These are phyloP conservation scores for Aphelocoma californica DNA, from an alignment of 2,797 vertebrate species.

Conservation along the genomic window DNA sequence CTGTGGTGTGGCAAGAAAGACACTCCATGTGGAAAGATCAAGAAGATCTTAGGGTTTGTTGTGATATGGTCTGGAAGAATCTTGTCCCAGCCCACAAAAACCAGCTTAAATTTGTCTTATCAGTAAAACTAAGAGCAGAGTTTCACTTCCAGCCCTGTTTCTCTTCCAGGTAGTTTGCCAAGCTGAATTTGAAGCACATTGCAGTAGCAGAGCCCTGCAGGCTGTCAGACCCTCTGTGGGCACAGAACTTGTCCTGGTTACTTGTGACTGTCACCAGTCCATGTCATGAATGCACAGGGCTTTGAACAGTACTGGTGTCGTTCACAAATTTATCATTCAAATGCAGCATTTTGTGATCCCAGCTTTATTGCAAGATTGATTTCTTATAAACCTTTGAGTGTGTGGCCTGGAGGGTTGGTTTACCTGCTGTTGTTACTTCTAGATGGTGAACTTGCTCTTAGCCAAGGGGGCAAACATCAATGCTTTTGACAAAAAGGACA, in stretches of 20 bases:
- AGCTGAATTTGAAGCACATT: background rate
- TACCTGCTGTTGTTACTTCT: conserved; percentile 49
- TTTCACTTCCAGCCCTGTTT: background rate
- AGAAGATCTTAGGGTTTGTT: background rate
- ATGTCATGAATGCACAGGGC: background rate
- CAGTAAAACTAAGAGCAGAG: background rate
- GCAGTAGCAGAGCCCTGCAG: background rate
- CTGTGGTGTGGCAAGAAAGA: background rate
- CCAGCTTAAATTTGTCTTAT: background rate
- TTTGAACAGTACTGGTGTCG: background rate
- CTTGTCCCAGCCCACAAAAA: background rate
- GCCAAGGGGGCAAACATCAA: conserved; percentile 97
- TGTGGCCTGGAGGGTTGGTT: background rate
- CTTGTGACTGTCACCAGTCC: background rate
- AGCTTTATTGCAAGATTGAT: background rate
- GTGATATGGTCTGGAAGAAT: background rate
- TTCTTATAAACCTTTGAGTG: background rate
- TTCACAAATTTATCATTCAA: background rate
- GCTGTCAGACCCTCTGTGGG: background rate
- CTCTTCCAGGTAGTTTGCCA: background rate
- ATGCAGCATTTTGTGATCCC: background rate
- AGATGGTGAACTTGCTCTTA: conserved; percentile 96
- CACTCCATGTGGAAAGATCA: background rate
- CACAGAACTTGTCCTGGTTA: background rate
- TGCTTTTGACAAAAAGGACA: conserved; percentile 97